Conservation (phyloP, 2,888 invertebrate genomes). For the Brassicogethes aeneus region DNA sequence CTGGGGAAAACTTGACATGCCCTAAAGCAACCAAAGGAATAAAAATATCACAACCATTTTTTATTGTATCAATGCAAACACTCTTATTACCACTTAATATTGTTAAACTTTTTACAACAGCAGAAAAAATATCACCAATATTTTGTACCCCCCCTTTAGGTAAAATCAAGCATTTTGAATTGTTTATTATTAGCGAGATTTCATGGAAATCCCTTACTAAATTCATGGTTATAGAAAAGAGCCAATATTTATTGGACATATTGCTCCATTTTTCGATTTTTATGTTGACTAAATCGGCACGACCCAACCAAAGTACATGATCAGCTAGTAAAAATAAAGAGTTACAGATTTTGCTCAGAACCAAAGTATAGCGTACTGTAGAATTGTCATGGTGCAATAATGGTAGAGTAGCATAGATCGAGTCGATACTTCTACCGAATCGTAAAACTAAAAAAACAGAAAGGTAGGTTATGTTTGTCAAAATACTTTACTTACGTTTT, state of each 20-base stretch:
- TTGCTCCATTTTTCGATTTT: constrained; percentile 69
- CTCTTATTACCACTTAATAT: constrained; percentile 47
- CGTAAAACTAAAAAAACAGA: constrained; percentile 61
- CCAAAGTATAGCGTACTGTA: constrained; percentile 60
- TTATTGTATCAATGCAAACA: constrained; percentile 71
- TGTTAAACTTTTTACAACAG: constrained; percentile 20
- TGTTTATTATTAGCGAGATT: constrained; percentile 55
- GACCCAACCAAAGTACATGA: constrained; percentile 78
- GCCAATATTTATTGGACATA: constrained; percentile 74
- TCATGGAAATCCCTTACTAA: constrained; percentile 79
- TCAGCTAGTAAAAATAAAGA: constrained; percentile 75
- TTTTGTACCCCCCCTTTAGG: constrained; percentile 19
- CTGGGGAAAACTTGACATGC: constrained; percentile 66
- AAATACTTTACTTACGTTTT: constrained; percentile 56
- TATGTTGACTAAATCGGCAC: constrained; percentile 57
- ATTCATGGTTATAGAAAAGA: constrained; percentile 72
- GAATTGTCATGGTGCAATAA: constrained; percentile 65
- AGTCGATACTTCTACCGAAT: constrained; percentile 77
- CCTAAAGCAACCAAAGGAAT: constrained; percentile 78
- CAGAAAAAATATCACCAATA: constrained; percentile 21
- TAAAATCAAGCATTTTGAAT: constrained; percentile 33
- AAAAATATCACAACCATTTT: constrained; percentile 80
- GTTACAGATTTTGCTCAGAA: constrained; percentile 70
- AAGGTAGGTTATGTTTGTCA: constrained; percentile 27
- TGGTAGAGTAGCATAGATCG: constrained; percentile 64